Conservation (phyloP, 2,888 invertebrate species). For the Carcina quercana region DNA sequence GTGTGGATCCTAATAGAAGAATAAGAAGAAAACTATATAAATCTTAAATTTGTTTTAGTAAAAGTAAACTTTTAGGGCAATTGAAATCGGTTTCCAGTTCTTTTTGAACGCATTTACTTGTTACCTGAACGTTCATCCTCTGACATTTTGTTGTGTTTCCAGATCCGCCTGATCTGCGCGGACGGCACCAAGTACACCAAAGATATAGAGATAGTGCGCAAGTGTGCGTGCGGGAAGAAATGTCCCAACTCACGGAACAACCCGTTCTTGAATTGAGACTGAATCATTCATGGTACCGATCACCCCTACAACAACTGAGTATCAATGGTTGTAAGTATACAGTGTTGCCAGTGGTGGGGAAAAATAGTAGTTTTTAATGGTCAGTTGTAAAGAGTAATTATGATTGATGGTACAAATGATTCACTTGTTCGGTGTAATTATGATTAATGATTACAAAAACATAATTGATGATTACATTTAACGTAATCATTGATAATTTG, state of each 20-base stretch:
- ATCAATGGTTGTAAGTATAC: not conserved
- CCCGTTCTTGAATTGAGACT: conserved; percentile 42
- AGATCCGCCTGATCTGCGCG: conserved; percentile 93
- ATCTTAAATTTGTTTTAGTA: no score
- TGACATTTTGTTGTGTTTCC: conserved; percentile 18
- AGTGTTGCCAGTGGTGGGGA: no score
- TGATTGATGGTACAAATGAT: not conserved
- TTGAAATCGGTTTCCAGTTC: no score
- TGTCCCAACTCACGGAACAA: conserved; percentile 54
- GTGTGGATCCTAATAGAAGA: no score
- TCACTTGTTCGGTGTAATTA: not conserved
- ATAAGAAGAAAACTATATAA: no score
- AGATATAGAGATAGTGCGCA: conserved; percentile 96
- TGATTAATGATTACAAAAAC: not conserved
- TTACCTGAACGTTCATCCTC: no score
- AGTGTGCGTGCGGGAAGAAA: conserved; percentile 96
- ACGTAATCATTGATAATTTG: no score
- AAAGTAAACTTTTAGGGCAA: no score
- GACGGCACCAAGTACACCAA: conserved; percentile 96
- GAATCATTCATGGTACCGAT: conserved; percentile 4
- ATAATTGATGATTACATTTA: no score
- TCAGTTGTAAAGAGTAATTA: not conserved
- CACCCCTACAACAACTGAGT: not conserved
- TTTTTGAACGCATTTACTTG: no score
- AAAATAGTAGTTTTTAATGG: not conserved